These are phyloP conservation scores for Callyntrura sp. DNA, from an alignment of 2,888 invertebrate species.

Conservation along the genomic window DNA sequence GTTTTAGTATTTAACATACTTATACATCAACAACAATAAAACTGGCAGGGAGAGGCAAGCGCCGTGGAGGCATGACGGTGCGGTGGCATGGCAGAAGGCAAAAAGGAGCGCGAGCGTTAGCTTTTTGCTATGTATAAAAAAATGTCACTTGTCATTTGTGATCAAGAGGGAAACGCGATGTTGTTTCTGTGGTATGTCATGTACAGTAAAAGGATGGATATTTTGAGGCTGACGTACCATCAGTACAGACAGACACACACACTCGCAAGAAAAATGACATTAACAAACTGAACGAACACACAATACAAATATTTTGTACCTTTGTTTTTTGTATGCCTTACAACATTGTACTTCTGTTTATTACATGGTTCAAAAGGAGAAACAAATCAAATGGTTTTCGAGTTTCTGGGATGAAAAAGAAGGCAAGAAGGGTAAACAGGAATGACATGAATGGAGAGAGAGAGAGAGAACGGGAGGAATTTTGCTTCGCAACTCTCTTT, in stretches of 20 bases:
- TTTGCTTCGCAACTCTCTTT: constrained; percentile 12
- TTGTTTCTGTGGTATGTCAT: constrained; percentile 48
- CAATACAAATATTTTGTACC: background rate
- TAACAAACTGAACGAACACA: constrained; percentile 15
- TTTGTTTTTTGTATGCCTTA: constrained; percentile 23
- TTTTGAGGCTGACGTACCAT: constrained; percentile 21
- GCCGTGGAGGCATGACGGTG: constrained; percentile 25
- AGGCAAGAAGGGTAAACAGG: constrained; percentile 35
- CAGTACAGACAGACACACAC: constrained; percentile 31
- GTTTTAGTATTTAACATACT: constrained; percentile 10
- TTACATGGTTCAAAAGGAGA: constrained; percentile 12
- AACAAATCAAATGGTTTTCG: constrained; percentile 22
- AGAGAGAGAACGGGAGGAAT: background rate
- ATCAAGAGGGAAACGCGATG: constrained; percentile 28
- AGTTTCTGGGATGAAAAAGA: constrained; percentile 5
- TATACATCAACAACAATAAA: constrained; percentile 35
- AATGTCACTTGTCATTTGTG: constrained; percentile 71
- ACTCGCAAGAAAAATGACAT: no score
- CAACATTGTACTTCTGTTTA: background rate
- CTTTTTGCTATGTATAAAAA: constrained; percentile 50
- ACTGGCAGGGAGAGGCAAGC: constrained; percentile 3
- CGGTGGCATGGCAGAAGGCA: constrained; percentile 25
- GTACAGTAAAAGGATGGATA: constrained; percentile 54
- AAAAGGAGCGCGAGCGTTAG: constrained; percentile 15
- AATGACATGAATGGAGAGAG: no score